phyloP scores from a whole-genome alignment of 2,797 vertebrate species.

The Oreonectes daqikongensis region DNA sequence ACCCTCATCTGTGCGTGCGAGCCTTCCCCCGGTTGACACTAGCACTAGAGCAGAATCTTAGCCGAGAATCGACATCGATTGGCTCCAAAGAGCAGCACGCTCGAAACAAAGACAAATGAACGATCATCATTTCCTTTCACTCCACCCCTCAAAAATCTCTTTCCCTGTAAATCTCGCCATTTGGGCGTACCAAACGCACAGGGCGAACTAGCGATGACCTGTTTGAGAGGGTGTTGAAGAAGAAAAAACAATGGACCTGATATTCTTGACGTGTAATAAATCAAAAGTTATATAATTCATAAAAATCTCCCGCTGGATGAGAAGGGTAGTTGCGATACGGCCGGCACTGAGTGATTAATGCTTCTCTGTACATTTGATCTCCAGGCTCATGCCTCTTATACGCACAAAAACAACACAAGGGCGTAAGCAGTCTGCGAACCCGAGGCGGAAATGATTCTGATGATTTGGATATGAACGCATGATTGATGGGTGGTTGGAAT shows the following conservation, averaged over 20 bases:
- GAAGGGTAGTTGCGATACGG: slow-evolving; percentile 43
- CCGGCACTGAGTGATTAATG: slow-evolving; percentile 51
- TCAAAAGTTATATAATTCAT: slow-evolving; percentile 53
- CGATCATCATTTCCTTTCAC: slow-evolving; percentile 29
- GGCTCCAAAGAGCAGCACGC: slow-evolving; percentile 46
- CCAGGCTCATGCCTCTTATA: slow-evolving; percentile 28
- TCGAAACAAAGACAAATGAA: slow-evolving; percentile 58
- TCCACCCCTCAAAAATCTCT: slow-evolving; percentile 25
- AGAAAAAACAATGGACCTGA: slow-evolving; percentile 22
- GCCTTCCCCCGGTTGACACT: slow-evolving; percentile 23
- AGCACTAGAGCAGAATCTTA: slow-evolving; percentile 38
- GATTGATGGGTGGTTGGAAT: slow-evolving; percentile 52
- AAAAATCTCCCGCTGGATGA: slow-evolving; percentile 44
- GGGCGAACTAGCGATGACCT: slow-evolving; percentile 25
- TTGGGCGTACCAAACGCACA: neutral
- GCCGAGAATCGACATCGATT: slow-evolving; percentile 45
- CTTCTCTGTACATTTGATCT: slow-evolving; percentile 52
- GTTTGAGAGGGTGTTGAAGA: slow-evolving; percentile 23
- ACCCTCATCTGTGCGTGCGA: slow-evolving; percentile 23
- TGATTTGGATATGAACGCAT: slow-evolving; percentile 42
- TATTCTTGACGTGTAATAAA: slow-evolving; percentile 43
- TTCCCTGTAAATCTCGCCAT: slow-evolving; percentile 21
- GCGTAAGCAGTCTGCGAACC: slow-evolving; percentile 46
- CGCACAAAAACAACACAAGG: slow-evolving; percentile 39
- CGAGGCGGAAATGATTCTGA: slow-evolving; percentile 45